Evolutionary conservation across 2,797 vertebrate genomes (phyloP), one percentile per base, ranked within the genome.

Genomic region (Tapirus indicus): DNA sequence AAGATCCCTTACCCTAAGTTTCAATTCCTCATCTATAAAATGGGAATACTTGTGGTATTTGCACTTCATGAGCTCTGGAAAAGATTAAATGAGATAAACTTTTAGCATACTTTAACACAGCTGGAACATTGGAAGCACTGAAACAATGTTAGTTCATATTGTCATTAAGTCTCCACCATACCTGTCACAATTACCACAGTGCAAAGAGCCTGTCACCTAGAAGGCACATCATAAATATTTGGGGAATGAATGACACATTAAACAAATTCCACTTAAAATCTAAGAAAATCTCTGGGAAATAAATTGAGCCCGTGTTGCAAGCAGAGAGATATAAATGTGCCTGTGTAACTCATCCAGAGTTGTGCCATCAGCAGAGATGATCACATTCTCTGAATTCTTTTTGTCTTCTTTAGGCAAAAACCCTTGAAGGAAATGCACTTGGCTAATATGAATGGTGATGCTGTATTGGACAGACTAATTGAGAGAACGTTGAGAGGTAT

Each of bases 191-290:
- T 64, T 13, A 21, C 13, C 71, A 47, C 21, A 64, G 11, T 10
- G 29, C 52, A 88, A 80, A 86, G 27, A 78, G 60, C 21, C 47
- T 88, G 64, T n/a, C n/a, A 82, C 25, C 21, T 20, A 56, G n/a
- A 52, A 75, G 38, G 27, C 35, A 71, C 38, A 47, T 8, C 44
- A 32, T 14, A 90, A 62, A 38, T 56, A 82, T 35, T 71, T 94
- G 41, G 32, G 93, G 44, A 91, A 58, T 54, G 20, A 78, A 49
- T 32, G 78, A 86, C 18, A 77, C 41, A 20, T 47, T 49, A 87
- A 85, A 69, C 29, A 92, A 74, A 74, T 58, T 32, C 82, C 20
- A 88, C 21, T 90, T 80, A 69, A 89, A 92, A 78, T 68, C 44
- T 92, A 85, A 16, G 32, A 7, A 88, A 93, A 54, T 35, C 18